phyloP scores from a whole-genome alignment of 2,113 vertebrate species.

The Acinonyx jubatus region DNA sequence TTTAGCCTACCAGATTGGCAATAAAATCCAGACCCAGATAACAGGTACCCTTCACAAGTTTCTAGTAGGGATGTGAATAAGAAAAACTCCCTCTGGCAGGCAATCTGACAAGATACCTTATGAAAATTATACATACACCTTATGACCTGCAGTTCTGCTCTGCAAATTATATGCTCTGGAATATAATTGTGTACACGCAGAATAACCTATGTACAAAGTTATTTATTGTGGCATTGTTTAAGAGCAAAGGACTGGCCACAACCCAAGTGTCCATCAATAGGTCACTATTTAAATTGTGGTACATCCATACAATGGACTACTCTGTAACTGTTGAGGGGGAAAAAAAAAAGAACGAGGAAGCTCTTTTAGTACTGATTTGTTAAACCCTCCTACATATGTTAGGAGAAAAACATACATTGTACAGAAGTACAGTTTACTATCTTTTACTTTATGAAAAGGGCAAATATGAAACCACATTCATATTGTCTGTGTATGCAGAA shows the following conservation, averaged over 20 bases:
- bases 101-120: neutral
- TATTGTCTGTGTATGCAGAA: neutral
- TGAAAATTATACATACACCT: neutral
- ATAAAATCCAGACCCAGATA: neutral
- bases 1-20: neutral
- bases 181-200: neutral
- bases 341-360: neutral
- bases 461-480: neutral
- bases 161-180: neutral
- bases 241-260: neutral
- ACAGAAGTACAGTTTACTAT: neutral
- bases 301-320: slow-evolving; percentile 29
- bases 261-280: slow-evolving; percentile 36
- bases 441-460: neutral
- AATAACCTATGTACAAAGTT: neutral
- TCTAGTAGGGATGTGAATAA: neutral
- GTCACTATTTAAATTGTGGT: slow-evolving; percentile 55
- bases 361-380: neutral
- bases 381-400: neutral
- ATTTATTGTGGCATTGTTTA: slow-evolving; percentile 8
- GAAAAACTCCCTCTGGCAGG: neutral
- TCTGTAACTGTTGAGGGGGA: neutral
- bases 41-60: neutral
- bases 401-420: neutral
- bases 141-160: neutral